These are phyloP conservation scores for Tachycineta bicolor DNA, from an alignment of 2,113 vertebrate genomes.

Conservation along the genomic window DNA sequence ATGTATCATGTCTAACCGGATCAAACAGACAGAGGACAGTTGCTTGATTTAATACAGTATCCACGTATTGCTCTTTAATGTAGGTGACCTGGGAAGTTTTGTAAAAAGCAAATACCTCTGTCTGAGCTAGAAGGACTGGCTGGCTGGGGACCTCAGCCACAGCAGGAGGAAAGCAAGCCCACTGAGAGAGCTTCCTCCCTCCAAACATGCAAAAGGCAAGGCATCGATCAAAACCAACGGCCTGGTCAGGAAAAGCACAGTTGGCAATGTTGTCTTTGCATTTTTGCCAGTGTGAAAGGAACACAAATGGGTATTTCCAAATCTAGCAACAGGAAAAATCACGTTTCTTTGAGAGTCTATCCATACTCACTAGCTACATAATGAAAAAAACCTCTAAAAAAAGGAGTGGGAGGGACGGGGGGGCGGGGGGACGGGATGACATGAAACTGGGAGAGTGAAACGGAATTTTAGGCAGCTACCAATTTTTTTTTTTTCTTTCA, in stretches of 20 bases:
- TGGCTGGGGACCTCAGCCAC: neutral
- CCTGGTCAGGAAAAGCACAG: neutral
- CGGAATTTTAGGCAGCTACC: neutral
- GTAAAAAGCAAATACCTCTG: slow-evolving; percentile 17
- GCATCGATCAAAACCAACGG: neutral
- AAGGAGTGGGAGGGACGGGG: neutral
- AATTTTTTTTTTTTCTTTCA: neutral
- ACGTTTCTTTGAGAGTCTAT: neutral
- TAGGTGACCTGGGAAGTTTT: neutral
- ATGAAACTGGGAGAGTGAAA: neutral
- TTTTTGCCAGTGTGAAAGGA: neutral
- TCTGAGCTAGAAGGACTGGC: neutral
- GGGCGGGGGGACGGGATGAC: too few relatives aligned
- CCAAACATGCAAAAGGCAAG: neutral
- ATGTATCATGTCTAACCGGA: neutral
- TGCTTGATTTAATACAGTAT: slow-evolving; percentile 24
- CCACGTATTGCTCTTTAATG: neutral
- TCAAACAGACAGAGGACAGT: neutral
- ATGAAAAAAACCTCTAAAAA: neutral
- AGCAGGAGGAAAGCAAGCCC: slow-evolving; percentile 27
- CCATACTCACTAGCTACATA: neutral
- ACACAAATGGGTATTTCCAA: neutral
- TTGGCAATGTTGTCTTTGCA: neutral
- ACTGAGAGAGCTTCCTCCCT: slow-evolving; percentile 14
- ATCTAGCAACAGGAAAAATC: neutral